These are phyloP conservation scores for Nycticebus coucang DNA, from an alignment of 2,113 vertebrate genomes.

Conservation along the genomic window DNA sequence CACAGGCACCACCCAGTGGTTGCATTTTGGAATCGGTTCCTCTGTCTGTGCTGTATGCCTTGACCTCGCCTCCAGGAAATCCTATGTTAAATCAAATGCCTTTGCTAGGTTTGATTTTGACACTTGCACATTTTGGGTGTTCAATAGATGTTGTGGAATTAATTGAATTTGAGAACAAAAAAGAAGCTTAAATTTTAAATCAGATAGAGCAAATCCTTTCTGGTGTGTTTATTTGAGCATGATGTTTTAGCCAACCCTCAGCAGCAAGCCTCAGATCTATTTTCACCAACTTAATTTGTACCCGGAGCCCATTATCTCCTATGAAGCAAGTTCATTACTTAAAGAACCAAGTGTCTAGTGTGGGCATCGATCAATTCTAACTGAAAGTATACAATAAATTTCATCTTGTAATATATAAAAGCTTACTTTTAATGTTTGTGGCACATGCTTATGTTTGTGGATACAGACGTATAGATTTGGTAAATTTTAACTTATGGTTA, in stretches of 20 bases:
- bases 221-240: background rate
- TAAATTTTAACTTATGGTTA: conserved; percentile 1
- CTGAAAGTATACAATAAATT: background rate
- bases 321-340: background rate
- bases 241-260: background rate
- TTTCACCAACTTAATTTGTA: conserved; percentile 10
- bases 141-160: conserved; percentile 21
- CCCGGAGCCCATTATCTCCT: background rate
- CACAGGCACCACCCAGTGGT: background rate
- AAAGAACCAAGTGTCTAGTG: background rate
- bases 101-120: conserved; percentile 46
- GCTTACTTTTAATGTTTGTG: background rate
- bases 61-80: background rate
- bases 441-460: background rate
- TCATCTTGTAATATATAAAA: conserved; percentile 43
- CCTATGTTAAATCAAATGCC: background rate
- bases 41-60: background rate
- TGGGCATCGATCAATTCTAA: background rate
- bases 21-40: background rate
- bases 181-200: conserved; percentile 6
- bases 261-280: background rate
- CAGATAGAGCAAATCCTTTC: background rate
- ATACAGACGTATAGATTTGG: background rate
- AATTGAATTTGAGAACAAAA: conserved; percentile 47
- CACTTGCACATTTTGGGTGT: conserved; percentile 35